A percentile compares a stretch with the other conserved stretches of the same genome.
These are phyloP conservation scores for Chorisops tibialis DNA, from an alignment of 2,888 invertebrate genomes.

Conservation along the genomic window DNA sequence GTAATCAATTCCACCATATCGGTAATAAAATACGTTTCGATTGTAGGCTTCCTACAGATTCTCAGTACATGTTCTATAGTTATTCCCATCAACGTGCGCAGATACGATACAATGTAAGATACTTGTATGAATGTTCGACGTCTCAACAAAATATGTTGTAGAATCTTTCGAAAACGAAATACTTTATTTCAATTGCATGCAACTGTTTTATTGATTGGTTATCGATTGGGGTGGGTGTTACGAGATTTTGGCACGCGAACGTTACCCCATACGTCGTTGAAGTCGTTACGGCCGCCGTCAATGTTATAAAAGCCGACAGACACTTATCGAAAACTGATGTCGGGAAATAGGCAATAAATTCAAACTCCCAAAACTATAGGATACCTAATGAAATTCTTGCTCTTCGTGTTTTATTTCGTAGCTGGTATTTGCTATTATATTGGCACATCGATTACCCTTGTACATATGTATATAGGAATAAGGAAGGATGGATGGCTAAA, in stretches of 20 bases:
- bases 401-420: too few species aligned
- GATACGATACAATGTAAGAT: not conserved
- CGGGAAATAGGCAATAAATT: constrained; percentile 21
- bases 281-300: not conserved
- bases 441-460: not conserved
- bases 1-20: constrained; percentile 10
- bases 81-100: not conserved
- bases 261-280: not conserved
- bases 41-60: not conserved
- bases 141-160: not conserved
- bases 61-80: not conserved
- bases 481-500: not conserved
- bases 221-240: constrained; percentile 18
- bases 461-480: constrained; percentile 7
- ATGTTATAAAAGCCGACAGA: not conserved
- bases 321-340: constrained; percentile 15
- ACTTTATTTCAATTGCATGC: constrained; percentile 6
- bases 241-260: constrained; percentile 30
- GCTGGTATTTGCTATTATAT: constrained; percentile 1
- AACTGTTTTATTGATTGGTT: not conserved
- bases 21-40: constrained; percentile 8
- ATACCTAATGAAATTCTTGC: constrained; percentile 18
- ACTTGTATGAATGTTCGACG: not conserved
- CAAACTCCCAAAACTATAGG: constrained; percentile 12
- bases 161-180: not conserved